Conservation (phyloP, 1,140 invertebrate genomes). For the Brachionus calyciflorus region DNA sequence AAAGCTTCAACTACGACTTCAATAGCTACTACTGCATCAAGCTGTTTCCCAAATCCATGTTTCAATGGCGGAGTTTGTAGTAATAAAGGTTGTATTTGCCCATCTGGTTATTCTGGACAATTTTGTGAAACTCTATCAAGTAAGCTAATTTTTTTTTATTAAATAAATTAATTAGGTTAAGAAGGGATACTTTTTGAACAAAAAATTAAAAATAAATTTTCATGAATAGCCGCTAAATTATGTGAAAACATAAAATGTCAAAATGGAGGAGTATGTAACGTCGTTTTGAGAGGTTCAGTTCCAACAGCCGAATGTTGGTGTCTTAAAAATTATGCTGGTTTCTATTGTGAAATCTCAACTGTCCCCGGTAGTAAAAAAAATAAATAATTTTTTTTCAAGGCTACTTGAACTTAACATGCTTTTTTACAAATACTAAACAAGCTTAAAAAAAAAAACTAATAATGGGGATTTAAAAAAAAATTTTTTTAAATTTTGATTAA, state of each 20-base stretch:
- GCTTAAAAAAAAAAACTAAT: background rate
- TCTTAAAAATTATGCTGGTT: conserved; percentile 48
- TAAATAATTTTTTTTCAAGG: background rate
- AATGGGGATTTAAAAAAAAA: conserved; percentile 9
- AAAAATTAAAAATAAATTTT: background rate
- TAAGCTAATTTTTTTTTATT: conserved; percentile 50
- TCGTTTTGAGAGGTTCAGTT: conserved; percentile 47
- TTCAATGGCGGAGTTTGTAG: conserved; percentile 54
- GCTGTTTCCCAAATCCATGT: conserved; percentile 40
- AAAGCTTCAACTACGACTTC: conserved; percentile 27
- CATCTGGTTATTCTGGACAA: conserved; percentile 80
- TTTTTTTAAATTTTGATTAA: background rate
- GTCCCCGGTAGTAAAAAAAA: background rate
- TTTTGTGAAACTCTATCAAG: conserved; percentile 66
- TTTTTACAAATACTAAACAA: background rate
- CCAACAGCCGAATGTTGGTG: conserved; percentile 54
- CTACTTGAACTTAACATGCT: background rate
- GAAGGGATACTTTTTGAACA: background rate
- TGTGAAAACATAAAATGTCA: conserved; percentile 51
- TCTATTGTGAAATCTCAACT: conserved; percentile 48
- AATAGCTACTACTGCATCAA: background rate
- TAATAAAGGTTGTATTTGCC: conserved; percentile 81
- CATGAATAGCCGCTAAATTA: background rate
- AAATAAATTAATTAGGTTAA: background rate
- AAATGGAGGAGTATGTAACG: conserved; percentile 52